phyloP scores from a whole-genome alignment of 2,113 vertebrate species.

The Naja naja region DNA sequence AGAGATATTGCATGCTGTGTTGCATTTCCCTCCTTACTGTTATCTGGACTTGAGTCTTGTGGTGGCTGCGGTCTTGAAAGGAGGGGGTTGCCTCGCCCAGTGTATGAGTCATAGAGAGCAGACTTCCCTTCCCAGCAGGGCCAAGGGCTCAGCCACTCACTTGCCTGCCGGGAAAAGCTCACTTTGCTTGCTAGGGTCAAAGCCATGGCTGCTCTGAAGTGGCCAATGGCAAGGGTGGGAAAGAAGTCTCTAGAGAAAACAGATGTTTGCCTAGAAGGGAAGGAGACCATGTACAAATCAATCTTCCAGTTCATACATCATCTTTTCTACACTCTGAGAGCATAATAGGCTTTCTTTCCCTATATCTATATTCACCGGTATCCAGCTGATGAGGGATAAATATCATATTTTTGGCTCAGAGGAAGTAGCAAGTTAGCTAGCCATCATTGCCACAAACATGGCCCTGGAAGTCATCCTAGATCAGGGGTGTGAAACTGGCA shows the following conservation, averaged over 20 bases:
- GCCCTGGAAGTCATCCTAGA: not conserved
- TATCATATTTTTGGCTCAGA: not conserved
- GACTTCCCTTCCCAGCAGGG: conserved; percentile 21
- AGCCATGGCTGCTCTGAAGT: conserved; percentile 19
- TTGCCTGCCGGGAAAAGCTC: conserved; percentile 27
- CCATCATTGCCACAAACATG: not conserved
- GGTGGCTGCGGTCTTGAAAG: conserved; percentile 11
- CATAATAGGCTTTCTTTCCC: not conserved
- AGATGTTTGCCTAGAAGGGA: not conserved
- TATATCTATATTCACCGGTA: not conserved
- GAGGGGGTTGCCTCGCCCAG: conserved; percentile 29
- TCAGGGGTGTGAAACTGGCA: no score
- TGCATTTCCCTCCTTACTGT: not conserved
- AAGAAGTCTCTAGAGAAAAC: not conserved
- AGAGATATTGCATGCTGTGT: not conserved
- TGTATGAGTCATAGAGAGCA: conserved; percentile 23
- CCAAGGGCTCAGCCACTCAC: not conserved
- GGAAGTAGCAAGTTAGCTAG: not conserved
- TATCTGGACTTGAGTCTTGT: conserved; percentile 19
- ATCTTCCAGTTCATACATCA: not conserved
- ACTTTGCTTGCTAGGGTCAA: conserved; percentile 9
- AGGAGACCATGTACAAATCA: not conserved
- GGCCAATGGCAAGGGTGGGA: conserved; percentile 5
- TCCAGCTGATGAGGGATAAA: not conserved
- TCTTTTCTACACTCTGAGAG: not conserved